Conservation (phyloP, 2,888 invertebrate genomes). For the Cacoxenus indagator region DNA sequence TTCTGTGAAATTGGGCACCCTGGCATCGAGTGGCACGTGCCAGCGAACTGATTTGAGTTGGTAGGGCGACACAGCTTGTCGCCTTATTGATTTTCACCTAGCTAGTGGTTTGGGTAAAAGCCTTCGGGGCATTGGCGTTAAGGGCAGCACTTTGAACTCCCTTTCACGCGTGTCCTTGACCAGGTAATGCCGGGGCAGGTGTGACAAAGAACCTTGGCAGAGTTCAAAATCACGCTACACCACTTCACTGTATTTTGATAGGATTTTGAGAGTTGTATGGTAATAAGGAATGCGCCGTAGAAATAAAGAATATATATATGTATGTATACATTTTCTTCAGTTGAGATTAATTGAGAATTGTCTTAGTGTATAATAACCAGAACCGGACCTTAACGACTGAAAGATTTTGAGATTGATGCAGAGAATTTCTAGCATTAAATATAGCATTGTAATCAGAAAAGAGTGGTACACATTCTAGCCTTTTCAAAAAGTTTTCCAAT, state of each 20-base stretch:
- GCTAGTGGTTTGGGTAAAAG: background rate
- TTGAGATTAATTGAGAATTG: no score
- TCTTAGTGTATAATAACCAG: no score
- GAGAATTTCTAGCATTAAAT: no score
- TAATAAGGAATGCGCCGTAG: background rate
- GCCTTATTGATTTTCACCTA: slow-evolving; percentile 42
- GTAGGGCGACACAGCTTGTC: slow-evolving; percentile 13
- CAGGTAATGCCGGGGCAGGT: background rate
- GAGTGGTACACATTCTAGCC: no score
- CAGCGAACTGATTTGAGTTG: background rate
- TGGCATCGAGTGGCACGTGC: slow-evolving; percentile 27
- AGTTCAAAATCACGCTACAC: slow-evolving; percentile 4
- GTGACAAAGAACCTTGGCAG: slow-evolving; percentile 40
- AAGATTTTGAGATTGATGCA: no score
- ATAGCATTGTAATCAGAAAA: no score
- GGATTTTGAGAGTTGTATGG: background rate
- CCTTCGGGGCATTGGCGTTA: background rate
- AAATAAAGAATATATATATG: background rate
- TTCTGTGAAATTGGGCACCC: slow-evolving; percentile 1
- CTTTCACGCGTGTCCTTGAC: slow-evolving; percentile 51
- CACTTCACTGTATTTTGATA: background rate
- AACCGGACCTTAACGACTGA: background rate
- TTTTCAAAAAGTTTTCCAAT: no score
- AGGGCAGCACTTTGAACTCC: slow-evolving; percentile 56
- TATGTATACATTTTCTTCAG: no score